Evolutionary conservation across 1,140 invertebrate species (phyloP), one percentile per base, ranked within the genome.

Genomic region (Chionoecetes opilio): DNA sequence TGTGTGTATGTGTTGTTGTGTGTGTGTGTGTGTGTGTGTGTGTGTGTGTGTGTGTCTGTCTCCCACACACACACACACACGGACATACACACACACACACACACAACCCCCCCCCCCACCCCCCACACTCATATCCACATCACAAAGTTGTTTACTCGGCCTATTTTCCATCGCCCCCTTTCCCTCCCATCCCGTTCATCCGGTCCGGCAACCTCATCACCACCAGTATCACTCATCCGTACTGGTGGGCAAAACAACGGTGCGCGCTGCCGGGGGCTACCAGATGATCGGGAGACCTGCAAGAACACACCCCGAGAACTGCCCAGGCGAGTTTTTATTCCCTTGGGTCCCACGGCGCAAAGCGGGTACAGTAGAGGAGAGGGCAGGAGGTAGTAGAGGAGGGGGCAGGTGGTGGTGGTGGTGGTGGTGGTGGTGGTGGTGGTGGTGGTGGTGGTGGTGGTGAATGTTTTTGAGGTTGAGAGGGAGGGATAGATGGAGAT

Each of bases 261-360:
- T 46, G n/a, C 38, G 2, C n/a, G 8, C 14, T 8, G 88, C 88
- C 88, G 8, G 38, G 38, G 88, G 88, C 88, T 5, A 53, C 88
- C 88, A 90, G 88, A 53, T 90, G 88, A 90, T 46, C 87, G 41
- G 87, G 34, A 41, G 35, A 89, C n/a, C 87, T 41, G 35, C 41
- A 89, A 89, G 35, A 89, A 37, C 35, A 89, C 88, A 46, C 26
- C 88, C 38, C 38, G 29, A 75, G 63, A 29, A 2, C 88, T 34
- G 88, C n/a, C 38, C 85, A 53, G 38, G 37, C 88, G n/a, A 90
- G 88, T 90, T 90, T 90, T 90, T 90, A 41, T 53, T n/a, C 38
- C 2, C 32, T 29, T 14, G 37, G n/a, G 5, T 46, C 41, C 41
- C 41, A 46, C 5, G 41, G 41, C 41, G 41, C 14, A 8, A 14